phyloP scores from a whole-genome alignment of 2,888 invertebrate genomes.

The Girardia tigrina region DNA sequence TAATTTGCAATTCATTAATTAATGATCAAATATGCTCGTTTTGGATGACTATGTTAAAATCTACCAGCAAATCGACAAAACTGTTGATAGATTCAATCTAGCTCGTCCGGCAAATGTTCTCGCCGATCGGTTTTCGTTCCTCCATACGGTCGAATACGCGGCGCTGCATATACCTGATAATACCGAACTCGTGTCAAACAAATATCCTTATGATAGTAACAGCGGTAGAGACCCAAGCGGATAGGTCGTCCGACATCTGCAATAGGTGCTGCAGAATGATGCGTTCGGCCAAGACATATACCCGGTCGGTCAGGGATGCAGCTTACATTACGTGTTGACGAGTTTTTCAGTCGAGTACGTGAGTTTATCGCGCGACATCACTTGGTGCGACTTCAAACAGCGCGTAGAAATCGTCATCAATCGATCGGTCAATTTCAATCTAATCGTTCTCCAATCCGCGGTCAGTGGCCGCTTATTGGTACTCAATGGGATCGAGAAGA shows the following conservation, averaged over 20 bases:
- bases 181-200: neutral
- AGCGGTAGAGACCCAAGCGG: too few relatives aligned
- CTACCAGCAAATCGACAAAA: too few relatives aligned
- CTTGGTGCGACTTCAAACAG: slow-evolving; percentile 89
- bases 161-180: too few relatives aligned
- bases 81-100: too few relatives aligned
- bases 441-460: slow-evolving; percentile 86
- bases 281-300: slow-evolving; percentile 82
- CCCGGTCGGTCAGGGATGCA: slow-evolving; percentile 76
- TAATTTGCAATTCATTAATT: too few relatives aligned
- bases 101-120: too few relatives aligned
- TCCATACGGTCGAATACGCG: too few relatives aligned
- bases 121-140: too few relatives aligned
- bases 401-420: slow-evolving; percentile 74
- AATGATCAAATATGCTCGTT: too few relatives aligned
- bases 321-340: slow-evolving; percentile 69
- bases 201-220: neutral
- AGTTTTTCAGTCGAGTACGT: slow-evolving; percentile 81
- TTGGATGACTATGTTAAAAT: too few relatives aligned
- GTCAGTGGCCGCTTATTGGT: slow-evolving; percentile 71
- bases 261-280: slow-evolving; percentile 87
- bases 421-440: slow-evolving; percentile 79
- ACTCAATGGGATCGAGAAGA: slow-evolving; percentile 88
- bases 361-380: slow-evolving; percentile 80
- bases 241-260: slow-evolving; percentile 64